Evolutionary conservation across 2,113 vertebrate genomes (phyloP).

Genomic region (Thermophis baileyi): DNA sequence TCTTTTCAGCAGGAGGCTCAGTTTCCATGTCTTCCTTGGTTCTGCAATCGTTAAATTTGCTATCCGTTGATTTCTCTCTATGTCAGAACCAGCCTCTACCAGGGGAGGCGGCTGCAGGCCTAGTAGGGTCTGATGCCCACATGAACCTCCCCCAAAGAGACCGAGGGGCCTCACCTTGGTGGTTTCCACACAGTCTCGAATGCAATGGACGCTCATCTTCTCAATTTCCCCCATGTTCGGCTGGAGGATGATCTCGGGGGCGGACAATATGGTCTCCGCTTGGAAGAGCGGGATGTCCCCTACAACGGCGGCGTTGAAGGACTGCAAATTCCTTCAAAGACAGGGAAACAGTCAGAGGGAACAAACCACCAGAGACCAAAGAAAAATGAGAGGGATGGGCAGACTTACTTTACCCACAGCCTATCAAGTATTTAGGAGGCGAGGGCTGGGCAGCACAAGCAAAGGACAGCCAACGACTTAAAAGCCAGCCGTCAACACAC

Average conservation of each 20-base stretch:
- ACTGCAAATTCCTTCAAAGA: constrained; percentile 78
- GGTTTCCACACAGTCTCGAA: constrained; percentile 80
- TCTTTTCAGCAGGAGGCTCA: neutral
- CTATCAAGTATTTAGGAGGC: no score
- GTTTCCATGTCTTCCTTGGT: neutral
- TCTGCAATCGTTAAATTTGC: neutral
- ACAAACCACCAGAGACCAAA: neutral
- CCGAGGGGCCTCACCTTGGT: constrained; percentile 74
- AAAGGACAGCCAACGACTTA: no score
- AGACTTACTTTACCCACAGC: neutral
- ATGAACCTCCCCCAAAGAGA: neutral
- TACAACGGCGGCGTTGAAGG: constrained; percentile 76
- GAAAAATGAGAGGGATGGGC: neutral
- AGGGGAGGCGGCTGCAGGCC: neutral
- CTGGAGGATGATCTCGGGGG: constrained; percentile 79
- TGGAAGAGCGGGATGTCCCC: constrained; percentile 78
- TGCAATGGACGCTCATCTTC: constrained; percentile 74
- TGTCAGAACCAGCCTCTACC: neutral
- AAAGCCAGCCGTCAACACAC: no score
- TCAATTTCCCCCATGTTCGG: constrained; percentile 79
- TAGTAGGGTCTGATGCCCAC: neutral
- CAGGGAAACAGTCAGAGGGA: neutral
- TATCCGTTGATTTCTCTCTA: neutral
- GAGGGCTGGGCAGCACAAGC: no score
- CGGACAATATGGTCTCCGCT: constrained; percentile 79